These are phyloP conservation scores for Emys orbicularis DNA, from an alignment of 2,797 vertebrate genomes.

Conservation along the genomic window DNA sequence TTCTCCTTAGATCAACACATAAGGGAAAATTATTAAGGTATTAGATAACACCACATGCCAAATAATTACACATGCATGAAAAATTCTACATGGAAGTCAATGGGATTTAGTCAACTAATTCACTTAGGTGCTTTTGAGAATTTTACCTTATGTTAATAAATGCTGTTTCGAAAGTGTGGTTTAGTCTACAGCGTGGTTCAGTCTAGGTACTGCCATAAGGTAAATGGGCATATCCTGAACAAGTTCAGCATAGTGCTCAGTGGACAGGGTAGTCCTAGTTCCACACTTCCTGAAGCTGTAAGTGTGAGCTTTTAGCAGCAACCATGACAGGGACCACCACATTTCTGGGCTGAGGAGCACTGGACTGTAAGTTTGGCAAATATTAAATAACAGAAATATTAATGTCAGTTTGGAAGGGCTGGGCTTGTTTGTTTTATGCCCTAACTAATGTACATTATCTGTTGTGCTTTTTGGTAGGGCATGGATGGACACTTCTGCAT, in stretches of 20 bases:
- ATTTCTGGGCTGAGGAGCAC: background rate
- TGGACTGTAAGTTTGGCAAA: background rate
- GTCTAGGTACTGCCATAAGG: background rate
- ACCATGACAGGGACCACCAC: background rate
- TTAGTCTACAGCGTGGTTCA: background rate
- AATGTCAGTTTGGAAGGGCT: background rate
- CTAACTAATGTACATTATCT: background rate
- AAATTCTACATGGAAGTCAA: background rate
- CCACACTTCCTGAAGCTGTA: background rate
- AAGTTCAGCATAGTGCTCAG: background rate
- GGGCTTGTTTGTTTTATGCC: background rate
- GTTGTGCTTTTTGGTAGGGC: background rate
- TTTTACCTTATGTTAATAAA: background rate
- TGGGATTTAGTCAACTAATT: background rate
- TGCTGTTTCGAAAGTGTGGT: background rate
- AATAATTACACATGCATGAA: background rate
- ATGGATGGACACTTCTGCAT: background rate
- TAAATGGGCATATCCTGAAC: background rate
- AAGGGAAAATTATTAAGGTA: accelerated
- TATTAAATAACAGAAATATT: background rate
- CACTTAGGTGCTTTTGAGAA: background rate
- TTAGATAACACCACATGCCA: background rate
- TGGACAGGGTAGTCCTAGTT: background rate
- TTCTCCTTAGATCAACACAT: background rate
- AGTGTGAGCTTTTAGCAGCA: background rate